These are phyloP conservation scores for Pteromalus puparum DNA, from an alignment of 1,140 invertebrate genomes.

Conservation along the genomic window DNA sequence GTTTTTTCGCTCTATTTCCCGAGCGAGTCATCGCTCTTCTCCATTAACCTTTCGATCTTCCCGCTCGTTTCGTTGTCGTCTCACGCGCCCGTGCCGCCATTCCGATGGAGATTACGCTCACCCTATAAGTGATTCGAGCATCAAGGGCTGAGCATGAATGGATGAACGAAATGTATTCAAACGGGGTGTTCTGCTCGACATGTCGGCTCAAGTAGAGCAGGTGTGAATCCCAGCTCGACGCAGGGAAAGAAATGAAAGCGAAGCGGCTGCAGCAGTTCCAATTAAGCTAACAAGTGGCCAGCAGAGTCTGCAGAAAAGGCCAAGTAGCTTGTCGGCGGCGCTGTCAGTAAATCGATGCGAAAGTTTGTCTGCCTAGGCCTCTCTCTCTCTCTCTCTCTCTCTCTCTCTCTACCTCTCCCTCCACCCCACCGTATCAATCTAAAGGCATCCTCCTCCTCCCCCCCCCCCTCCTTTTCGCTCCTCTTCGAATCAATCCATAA, in stretches of 20 bases:
- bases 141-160: too few relatives aligned
- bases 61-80: too few relatives aligned
- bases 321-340: conserved; percentile 50
- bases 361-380: conserved; percentile 54
- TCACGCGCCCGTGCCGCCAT: too few relatives aligned
- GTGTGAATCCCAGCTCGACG: neutral
- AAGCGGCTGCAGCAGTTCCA: neutral
- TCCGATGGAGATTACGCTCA: too few relatives aligned
- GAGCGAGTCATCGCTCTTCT: too few relatives aligned
- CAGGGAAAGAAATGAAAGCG: neutral
- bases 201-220: neutral
- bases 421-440: conserved; percentile 42
- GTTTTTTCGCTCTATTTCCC: too few relatives aligned
- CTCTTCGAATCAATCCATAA: neutral
- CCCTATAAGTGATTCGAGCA: too few relatives aligned
- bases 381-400: conserved; percentile 53
- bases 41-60: too few relatives aligned
- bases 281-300: conserved; percentile 35
- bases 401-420: conserved; percentile 46
- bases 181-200: too few relatives aligned
- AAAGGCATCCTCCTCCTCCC: neutral
- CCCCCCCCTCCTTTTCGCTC: neutral
- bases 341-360: conserved; percentile 62
- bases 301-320: conserved; percentile 13
- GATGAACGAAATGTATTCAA: too few relatives aligned